These are phyloP conservation scores for Porites divaricata DNA, from an alignment of 92 coral and sea anemone species.

Conservation along the genomic window DNA sequence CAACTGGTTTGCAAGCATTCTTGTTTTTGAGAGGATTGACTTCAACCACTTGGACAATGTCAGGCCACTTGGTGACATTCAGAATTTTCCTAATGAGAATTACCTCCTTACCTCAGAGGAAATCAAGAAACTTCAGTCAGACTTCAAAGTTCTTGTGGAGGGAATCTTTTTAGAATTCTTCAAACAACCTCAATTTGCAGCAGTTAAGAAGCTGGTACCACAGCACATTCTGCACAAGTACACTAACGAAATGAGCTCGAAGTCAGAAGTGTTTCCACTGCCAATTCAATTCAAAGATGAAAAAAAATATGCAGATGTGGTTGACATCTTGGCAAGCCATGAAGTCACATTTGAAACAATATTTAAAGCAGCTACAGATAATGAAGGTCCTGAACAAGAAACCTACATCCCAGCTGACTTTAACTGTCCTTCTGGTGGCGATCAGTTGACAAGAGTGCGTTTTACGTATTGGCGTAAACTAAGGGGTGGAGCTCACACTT, in stretches of 20 bases:
- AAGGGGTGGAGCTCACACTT: slow-evolving; percentile 1
- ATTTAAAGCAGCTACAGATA: slow-evolving; percentile 2
- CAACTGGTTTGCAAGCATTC: slow-evolving; percentile 13
- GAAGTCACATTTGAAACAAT: slow-evolving; percentile 26
- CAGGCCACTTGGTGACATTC: not conserved
- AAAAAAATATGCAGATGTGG: slow-evolving; percentile 29
- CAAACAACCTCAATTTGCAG: too few relatives aligned
- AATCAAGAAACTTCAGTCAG: slow-evolving; percentile 2
- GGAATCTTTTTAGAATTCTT: not conserved
- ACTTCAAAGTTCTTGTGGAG: slow-evolving; percentile 27
- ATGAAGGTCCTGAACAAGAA: not conserved
- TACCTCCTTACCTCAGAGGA: slow-evolving; percentile 32
- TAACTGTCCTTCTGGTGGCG: slow-evolving; percentile 12
- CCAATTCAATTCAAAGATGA: slow-evolving; percentile 18
- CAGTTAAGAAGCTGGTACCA: too few relatives aligned
- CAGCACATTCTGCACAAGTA: too few relatives aligned
- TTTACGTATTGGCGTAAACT: not conserved
- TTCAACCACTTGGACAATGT: slow-evolving; percentile 21
- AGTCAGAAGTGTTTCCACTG: slow-evolving; percentile 11
- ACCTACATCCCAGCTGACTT: slow-evolving; percentile 7
- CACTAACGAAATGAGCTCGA: too few relatives aligned
- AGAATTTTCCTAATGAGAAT: slow-evolving; percentile 22
- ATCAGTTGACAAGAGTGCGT: slow-evolving; percentile 11
- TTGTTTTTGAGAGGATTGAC: slow-evolving; percentile 35
- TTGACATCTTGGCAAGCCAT: slow-evolving; percentile 35